Evolutionary conservation across 2,113 vertebrate genomes (phyloP).

Genomic region (Cebus imitator): DNA sequence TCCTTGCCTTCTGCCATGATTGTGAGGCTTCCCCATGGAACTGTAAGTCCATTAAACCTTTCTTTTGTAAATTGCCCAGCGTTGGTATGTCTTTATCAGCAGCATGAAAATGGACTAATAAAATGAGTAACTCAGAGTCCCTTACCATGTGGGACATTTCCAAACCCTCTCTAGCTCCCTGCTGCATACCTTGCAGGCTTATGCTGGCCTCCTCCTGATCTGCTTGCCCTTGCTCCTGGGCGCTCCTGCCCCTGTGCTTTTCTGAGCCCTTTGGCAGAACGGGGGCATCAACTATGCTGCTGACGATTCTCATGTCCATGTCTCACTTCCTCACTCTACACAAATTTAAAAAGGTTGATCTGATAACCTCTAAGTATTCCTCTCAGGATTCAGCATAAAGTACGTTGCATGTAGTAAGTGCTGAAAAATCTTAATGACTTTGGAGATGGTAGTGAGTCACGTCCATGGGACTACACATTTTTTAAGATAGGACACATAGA

Average conservation of each 20-base stretch:
- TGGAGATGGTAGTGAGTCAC: neutral
- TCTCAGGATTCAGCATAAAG: neutral
- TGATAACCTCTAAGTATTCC: neutral
- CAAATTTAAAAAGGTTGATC: neutral
- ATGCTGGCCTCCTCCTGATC: accelerated
- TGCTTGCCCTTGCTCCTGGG: neutral
- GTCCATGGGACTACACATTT: neutral
- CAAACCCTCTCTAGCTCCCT: neutral
- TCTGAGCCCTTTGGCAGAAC: neutral
- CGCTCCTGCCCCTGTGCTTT: neutral
- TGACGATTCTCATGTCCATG: neutral
- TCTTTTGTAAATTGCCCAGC: too few relatives aligned
- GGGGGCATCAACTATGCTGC: accelerated
- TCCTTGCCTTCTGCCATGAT: too few relatives aligned
- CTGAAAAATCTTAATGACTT: neutral
- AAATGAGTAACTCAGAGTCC: neutral
- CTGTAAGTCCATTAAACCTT: too few relatives aligned
- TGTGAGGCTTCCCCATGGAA: too few relatives aligned
- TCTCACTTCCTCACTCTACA: neutral
- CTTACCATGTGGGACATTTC: neutral
- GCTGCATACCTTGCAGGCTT: neutral
- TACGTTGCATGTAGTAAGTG: neutral
- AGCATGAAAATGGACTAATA: too few relatives aligned
- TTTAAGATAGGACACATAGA: neutral
- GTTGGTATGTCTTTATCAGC: too few relatives aligned